Evolutionary conservation across 1,140 invertebrate genomes (phyloP).

Genomic region (Galendromus occidentalis): DNA sequence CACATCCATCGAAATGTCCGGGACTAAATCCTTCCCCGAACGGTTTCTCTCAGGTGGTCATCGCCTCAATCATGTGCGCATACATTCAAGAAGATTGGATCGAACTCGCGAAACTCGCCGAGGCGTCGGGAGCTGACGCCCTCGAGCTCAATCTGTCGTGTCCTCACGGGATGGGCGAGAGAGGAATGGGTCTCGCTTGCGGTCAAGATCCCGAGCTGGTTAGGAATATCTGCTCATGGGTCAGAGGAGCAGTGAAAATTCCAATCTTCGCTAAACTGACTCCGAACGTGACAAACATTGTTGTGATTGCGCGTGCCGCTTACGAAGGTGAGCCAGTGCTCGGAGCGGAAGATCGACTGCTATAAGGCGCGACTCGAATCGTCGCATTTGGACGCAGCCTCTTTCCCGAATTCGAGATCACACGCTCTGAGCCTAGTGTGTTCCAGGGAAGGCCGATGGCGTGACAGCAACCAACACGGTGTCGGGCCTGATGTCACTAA

Average conservation of each 20-base stretch:
- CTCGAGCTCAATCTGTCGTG: slow-evolving; percentile 90
- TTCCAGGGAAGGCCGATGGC: slow-evolving; percentile 61
- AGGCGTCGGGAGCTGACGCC: slow-evolving; percentile 62
- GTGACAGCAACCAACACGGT: slow-evolving; percentile 95
- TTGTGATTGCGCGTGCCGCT: slow-evolving; percentile 67
- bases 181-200: slow-evolving; percentile 92
- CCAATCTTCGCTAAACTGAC: slow-evolving; percentile 97
- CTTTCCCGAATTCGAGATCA: not conserved
- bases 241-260: slow-evolving; percentile 58
- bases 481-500: slow-evolving; percentile 69
- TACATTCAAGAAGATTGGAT: slow-evolving; percentile 76
- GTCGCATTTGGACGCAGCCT: too few species aligned
- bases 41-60: slow-evolving; percentile 48
- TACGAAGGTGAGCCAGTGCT: slow-evolving; percentile 44
- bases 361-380: too few species aligned
- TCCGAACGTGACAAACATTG: slow-evolving; percentile 88
- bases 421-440: too few species aligned
- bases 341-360: too few species aligned
- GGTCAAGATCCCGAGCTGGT: slow-evolving; percentile 72
- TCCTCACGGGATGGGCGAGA: slow-evolving; percentile 94
- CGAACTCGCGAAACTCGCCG: slow-evolving; percentile 47
- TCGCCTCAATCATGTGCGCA: slow-evolving; percentile 90
- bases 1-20: too few species aligned
- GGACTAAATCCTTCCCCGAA: not conserved
- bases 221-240: slow-evolving; percentile 72